Conservation (phyloP, 2,113 vertebrate genomes). For the Proterorhinus semilunaris region DNA sequence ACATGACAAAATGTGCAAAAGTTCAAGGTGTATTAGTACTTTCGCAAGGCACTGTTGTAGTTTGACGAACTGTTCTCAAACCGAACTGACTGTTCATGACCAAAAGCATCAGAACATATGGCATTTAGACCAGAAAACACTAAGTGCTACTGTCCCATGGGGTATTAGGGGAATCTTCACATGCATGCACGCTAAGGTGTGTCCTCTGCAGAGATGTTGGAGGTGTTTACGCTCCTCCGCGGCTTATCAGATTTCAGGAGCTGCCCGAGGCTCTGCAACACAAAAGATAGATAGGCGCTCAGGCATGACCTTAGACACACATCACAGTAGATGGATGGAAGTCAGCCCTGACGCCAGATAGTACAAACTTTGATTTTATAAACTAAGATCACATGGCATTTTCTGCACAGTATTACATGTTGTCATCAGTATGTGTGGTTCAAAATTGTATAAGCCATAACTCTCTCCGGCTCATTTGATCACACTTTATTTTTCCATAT, state of each 20-base stretch:
- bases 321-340: slow-evolving; percentile 33
- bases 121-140: not conserved
- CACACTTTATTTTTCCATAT: too few relatives aligned
- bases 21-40: too few relatives aligned
- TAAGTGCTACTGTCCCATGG: slow-evolving; percentile 16
- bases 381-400: not conserved
- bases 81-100: too few relatives aligned
- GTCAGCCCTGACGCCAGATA: slow-evolving; percentile 34
- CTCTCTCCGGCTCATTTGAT: too few relatives aligned
- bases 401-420: not conserved
- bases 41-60: too few relatives aligned
- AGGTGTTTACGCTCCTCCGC: slow-evolving; percentile 70
- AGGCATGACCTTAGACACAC: slow-evolving; percentile 72
- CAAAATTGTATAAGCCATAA: too few relatives aligned
- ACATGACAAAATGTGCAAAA: too few relatives aligned
- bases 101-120: not conserved
- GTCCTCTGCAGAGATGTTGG: slow-evolving; percentile 62
- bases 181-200: slow-evolving; percentile 37
- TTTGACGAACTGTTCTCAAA: too few relatives aligned
- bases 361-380: slow-evolving; percentile 26
- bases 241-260: slow-evolving; percentile 76
- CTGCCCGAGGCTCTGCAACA: slow-evolving; percentile 62
- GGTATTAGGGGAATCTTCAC: slow-evolving; percentile 17
- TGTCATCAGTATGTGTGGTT: too few relatives aligned
- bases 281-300: slow-evolving; percentile 75